A percentile compares a stretch with the other conserved stretches of the same genome.
These are phyloP conservation scores for Exocentrus adspersus DNA, from an alignment of 2,888 invertebrate species.

Conservation along the genomic window DNA sequence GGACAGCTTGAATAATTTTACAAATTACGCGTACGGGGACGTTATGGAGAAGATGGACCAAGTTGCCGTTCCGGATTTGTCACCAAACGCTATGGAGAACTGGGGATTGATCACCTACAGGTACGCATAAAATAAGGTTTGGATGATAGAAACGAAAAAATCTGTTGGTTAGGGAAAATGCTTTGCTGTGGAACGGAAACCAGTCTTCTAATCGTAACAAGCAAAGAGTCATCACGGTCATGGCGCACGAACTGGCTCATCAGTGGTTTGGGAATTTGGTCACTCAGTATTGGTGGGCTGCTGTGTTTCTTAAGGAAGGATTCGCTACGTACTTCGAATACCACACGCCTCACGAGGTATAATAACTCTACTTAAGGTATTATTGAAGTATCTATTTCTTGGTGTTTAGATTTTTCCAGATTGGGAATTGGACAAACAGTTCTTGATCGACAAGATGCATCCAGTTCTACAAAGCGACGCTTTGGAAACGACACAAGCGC, in stretches of 20 bases:
- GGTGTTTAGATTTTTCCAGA: slow-evolving; percentile 56
- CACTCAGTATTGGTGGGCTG: slow-evolving; percentile 80
- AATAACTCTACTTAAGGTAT: not conserved
- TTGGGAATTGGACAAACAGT: slow-evolving; percentile 75
- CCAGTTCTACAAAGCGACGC: slow-evolving; percentile 71
- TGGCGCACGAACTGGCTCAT: slow-evolving; percentile 83
- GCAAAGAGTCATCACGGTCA: slow-evolving; percentile 73
- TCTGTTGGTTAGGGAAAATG: slow-evolving; percentile 73
- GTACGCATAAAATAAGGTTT: slow-evolving; percentile 63
- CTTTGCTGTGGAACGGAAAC: slow-evolving; percentile 64
- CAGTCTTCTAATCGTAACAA: slow-evolving; percentile 67
- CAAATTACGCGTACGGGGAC: slow-evolving; percentile 51
- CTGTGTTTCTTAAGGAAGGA: slow-evolving; percentile 79
- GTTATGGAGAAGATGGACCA: slow-evolving; percentile 80
- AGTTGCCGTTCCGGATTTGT: slow-evolving; percentile 86
- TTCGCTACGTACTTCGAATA: slow-evolving; percentile 81
- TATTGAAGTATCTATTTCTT: not conserved
- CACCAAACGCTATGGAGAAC: slow-evolving; percentile 90
- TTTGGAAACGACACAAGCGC: slow-evolving; percentile 67
- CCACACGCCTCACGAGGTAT: slow-evolving; percentile 62
- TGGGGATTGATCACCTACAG: slow-evolving; percentile 89
- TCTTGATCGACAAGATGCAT: slow-evolving; percentile 77
- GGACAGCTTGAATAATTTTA: slow-evolving; percentile 41
- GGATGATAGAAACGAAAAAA: no score
- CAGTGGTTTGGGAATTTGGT: slow-evolving; percentile 86